Evolutionary conservation across 2,113 vertebrate genomes (phyloP), one percentile per base, ranked within the genome.

Genomic region (Ictalurus punctatus): DNA sequence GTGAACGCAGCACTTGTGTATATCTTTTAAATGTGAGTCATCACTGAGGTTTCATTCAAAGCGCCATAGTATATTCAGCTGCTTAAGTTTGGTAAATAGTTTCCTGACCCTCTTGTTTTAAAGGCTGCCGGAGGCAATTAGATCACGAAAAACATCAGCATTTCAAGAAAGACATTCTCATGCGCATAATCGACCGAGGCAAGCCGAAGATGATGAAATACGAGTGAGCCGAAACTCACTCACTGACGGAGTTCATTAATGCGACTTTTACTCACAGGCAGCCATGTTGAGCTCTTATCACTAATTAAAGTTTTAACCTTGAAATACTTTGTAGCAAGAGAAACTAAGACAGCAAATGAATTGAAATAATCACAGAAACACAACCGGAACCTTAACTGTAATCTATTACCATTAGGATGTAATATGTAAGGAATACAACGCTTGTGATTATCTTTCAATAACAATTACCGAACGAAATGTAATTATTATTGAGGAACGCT

Each of bases 261-360:
- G 80, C 9, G 80, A 82, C 54, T 82, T 82, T n/a, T 82, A 34
- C 2, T 82, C 52, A 21, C n/a, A 34, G 54, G n/a, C 48, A 80
- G 17, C n/a, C 16, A 16, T 52, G 48, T 16, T 81, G 6, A 17
- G 48, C 17, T 56, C 14, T 82, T 27, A 52, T 16, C 4, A 79
- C 23, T 79, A 79, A 79, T 79, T 52, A 52, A 79, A 48, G 76
- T 27, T 52, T 79, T 79, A 79, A 52, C 76, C 76, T 79, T 79
- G 74, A 52, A 78, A 5, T 79, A 27, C 23, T 48, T 27, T 79
- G 27, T 25, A 14, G 21, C 5, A 79, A 52, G 44, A 76, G 10
- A 52, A 79, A 79, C 40, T 69, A 69, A n/a, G 12, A 17, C n/a
- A 71, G 13, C n/a, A 37, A 73, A 37, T 14, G 4, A 34, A 69